These are phyloP conservation scores for Erannis defoliaria DNA, from an alignment of 2,888 invertebrate species.

Conservation along the genomic window DNA sequence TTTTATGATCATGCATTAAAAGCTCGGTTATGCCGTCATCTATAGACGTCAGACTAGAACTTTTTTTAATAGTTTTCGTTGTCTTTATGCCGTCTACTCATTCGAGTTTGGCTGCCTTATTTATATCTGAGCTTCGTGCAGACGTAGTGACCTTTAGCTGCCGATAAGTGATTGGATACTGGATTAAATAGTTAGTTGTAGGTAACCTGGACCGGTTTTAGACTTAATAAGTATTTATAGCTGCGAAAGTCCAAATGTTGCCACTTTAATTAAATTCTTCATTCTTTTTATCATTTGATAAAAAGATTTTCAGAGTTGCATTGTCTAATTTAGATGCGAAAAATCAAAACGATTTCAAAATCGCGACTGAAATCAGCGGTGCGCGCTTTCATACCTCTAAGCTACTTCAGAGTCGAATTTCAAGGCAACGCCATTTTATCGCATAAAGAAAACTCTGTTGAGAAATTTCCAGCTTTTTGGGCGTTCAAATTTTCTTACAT, in stretches of 20 bases:
- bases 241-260: neutral
- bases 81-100: too few relatives aligned
- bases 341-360: too few relatives aligned
- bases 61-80: too few relatives aligned
- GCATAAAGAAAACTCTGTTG: neutral
- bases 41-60: too few relatives aligned
- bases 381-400: neutral
- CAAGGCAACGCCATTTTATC: neutral
- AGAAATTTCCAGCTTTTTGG: neutral
- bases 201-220: neutral
- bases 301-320: too few relatives aligned
- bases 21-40: too few relatives aligned
- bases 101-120: too few relatives aligned
- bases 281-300: too few relatives aligned
- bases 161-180: conserved; percentile 9
- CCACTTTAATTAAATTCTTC: too few relatives aligned
- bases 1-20: too few relatives aligned
- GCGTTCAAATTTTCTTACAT: neutral
- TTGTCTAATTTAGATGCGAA: too few relatives aligned
- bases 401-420: neutral
- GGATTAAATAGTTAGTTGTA: conserved; percentile 7
- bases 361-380: neutral
- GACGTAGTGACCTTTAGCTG: conserved; percentile 32
- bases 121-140: too few relatives aligned
- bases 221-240: neutral